Evolutionary conservation across 2,113 vertebrate species (phyloP).

Genomic region (Ginglymostoma cirratum): DNA sequence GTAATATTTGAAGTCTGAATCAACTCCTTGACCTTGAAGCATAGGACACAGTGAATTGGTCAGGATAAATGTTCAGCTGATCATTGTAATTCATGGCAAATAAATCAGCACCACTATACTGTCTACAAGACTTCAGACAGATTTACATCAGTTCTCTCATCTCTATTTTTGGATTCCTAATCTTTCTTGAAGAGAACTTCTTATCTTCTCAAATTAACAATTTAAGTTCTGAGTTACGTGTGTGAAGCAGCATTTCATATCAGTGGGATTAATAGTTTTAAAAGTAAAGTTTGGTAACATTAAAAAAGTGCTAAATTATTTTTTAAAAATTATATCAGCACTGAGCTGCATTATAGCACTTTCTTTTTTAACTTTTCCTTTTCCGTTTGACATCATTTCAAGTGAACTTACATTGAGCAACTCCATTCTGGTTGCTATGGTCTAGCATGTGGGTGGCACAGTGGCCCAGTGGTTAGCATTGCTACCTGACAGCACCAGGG

Average conservation of each 20-base stretch:
- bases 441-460: background rate
- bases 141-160: slow-evolving; percentile 8
- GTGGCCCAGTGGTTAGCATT: no score
- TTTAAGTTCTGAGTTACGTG: background rate
- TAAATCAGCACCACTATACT: background rate
- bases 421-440: background rate
- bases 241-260: background rate
- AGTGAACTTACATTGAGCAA: background rate
- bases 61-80: slow-evolving; percentile 8
- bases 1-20: background rate
- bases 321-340: background rate
- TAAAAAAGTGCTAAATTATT: background rate
- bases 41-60: background rate
- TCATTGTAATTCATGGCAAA: slow-evolving; percentile 15
- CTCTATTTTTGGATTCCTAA: background rate
- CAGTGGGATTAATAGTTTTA: background rate
- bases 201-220: background rate
- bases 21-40: background rate
- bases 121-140: background rate
- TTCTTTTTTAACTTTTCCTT: background rate
- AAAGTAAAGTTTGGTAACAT: background rate
- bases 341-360: background rate
- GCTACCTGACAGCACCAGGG: no score
- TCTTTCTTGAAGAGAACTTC: slow-evolving; percentile 23
- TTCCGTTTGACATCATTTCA: background rate